phyloP scores from a whole-genome alignment of 2,797 vertebrate species.

The Philypnodon macrostomus region DNA sequence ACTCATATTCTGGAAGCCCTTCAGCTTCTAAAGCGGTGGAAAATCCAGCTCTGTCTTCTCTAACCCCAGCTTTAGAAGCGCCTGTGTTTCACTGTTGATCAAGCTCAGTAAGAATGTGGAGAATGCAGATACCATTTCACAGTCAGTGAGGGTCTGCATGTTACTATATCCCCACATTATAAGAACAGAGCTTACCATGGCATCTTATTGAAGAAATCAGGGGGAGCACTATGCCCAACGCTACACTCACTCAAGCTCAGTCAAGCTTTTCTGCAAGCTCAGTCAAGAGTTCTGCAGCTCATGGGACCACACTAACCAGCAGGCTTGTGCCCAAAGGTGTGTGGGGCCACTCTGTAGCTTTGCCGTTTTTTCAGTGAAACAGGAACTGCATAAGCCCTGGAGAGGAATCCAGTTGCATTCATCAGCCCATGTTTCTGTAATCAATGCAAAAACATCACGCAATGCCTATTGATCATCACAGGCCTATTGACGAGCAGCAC shows the following conservation, averaged over 20 bases:
- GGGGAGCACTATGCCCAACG: slow-evolving; percentile 45
- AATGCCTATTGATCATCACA: slow-evolving; percentile 80
- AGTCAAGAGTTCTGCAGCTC: slow-evolving; percentile 34
- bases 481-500: slow-evolving; percentile 71
- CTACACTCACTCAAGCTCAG: slow-evolving; percentile 47
- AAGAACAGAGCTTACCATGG: slow-evolving; percentile 70
- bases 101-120: slow-evolving; percentile 76
- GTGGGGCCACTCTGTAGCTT: slow-evolving; percentile 40
- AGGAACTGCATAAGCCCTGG: slow-evolving; percentile 56
- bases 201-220: slow-evolving; percentile 64
- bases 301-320: slow-evolving; percentile 37
- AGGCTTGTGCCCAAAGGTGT: slow-evolving; percentile 41
- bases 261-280: slow-evolving; percentile 37
- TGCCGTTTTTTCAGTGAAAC: slow-evolving; percentile 52
- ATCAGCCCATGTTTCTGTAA: slow-evolving; percentile 78
- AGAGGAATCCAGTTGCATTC: slow-evolving; percentile 77
- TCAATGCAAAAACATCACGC: slow-evolving; percentile 82
- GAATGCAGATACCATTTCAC: slow-evolving; percentile 82
- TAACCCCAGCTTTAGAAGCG: slow-evolving; percentile 68
- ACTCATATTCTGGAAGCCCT: slow-evolving; percentile 71
- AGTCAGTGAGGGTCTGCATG: slow-evolving; percentile 70
- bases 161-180: slow-evolving; percentile 76
- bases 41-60: slow-evolving; percentile 74
- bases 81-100: slow-evolving; percentile 76
- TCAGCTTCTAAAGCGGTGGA: slow-evolving; percentile 73